phyloP scores from a whole-genome alignment of 2,797 vertebrate species.

The Falco biarmicus region DNA sequence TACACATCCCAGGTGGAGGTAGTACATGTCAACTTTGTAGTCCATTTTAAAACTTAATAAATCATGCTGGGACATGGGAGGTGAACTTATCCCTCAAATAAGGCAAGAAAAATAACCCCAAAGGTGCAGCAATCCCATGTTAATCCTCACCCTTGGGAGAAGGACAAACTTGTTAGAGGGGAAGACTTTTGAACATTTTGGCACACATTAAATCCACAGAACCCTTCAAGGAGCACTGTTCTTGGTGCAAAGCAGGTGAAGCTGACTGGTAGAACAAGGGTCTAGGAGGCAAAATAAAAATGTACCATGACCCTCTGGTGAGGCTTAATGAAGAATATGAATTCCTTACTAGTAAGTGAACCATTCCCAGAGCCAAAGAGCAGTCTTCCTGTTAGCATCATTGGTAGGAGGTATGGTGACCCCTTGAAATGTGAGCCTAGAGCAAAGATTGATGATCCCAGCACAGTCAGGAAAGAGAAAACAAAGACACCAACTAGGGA shows the following conservation, averaged over 20 bases:
- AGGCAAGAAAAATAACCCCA: background rate
- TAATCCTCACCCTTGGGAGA: background rate
- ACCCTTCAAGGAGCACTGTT: background rate
- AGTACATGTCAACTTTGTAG: accelerated
- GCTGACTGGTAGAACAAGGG: background rate
- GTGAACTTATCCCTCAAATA: background rate
- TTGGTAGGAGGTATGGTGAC: constrained; percentile 81
- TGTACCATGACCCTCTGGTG: background rate
- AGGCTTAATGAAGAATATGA: background rate
- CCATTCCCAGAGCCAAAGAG: constrained; percentile 87
- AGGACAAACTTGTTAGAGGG: background rate
- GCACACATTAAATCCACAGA: background rate
- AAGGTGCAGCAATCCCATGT: background rate
- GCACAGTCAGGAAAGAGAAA: constrained; percentile 85
- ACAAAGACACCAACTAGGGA: constrained; percentile 83
- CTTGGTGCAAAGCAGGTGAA: background rate
- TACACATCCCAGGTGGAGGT: accelerated
- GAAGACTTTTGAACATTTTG: background rate
- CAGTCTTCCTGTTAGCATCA: constrained; percentile 86
- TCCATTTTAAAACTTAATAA: background rate
- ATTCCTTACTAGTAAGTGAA: constrained; percentile 83
- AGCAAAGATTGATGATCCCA: constrained; percentile 85
- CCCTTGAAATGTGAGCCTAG: constrained; percentile 87
- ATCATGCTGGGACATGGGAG: background rate
- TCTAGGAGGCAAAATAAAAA: background rate